These are phyloP conservation scores for Cygnus buccinator DNA, from an alignment of 2,113 vertebrate species.

Conservation along the genomic window DNA sequence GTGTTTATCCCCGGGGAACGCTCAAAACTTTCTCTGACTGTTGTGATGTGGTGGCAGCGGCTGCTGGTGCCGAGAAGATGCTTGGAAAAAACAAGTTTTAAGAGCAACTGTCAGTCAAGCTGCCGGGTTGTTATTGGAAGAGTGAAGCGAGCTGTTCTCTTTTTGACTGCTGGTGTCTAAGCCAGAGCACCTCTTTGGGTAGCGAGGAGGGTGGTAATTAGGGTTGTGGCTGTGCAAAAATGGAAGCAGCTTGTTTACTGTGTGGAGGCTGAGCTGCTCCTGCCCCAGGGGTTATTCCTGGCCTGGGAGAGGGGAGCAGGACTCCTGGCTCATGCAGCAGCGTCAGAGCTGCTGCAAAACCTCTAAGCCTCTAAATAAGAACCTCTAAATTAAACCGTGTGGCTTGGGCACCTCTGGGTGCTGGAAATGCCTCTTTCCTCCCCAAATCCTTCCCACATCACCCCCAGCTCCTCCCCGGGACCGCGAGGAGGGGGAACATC, in stretches of 20 bases:
- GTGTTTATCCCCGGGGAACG: not conserved
- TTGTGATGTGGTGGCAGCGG: accelerated
- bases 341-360: not conserved
- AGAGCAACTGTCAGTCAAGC: accelerated
- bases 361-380: not conserved
- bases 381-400: not conserved
- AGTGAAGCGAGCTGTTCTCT: accelerated
- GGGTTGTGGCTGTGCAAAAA: not conserved
- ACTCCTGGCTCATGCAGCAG: not conserved
- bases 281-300: not conserved
- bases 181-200: not conserved
- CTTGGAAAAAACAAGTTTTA: not conserved
- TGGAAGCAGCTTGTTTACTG: not conserved
- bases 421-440: not conserved
- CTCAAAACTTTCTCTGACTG: not conserved
- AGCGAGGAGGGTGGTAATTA: accelerated
- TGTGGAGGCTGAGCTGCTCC: not conserved
- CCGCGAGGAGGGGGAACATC: not conserved
- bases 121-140: not conserved
- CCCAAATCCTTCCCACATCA: not conserved
- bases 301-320: not conserved
- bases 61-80: not conserved
- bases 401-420: not conserved
- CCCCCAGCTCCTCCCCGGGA: not conserved
- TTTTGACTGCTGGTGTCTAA: accelerated